Base-by-base conservation (phyloP, 2,888 invertebrate genomes). In the Perdita meconis region DNA sequence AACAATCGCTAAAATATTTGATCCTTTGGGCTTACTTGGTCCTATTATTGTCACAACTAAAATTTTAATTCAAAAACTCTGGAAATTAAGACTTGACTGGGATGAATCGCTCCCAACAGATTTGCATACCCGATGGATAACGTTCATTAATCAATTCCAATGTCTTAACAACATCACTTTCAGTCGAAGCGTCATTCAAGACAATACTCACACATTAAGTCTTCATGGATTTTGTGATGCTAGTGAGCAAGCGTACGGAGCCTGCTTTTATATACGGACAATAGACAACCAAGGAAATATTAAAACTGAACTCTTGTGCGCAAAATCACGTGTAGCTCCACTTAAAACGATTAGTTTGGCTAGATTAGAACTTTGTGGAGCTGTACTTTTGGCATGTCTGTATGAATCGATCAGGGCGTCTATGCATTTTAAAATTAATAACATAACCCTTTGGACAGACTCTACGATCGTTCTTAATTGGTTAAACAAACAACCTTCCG, bases 171-270 rank as follows among this genome's bases (percentile, higher is more conserved):
- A 73, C 0, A 1, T 71, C 0, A 12, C 22, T 3, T 57, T 73
- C 34, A 24, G n/a, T 1, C 53, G 73, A 1, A 2, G 8, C 3
- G 16, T 8, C 12, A 12, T 1, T 3, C 0, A 0, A 36, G 2
- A 3, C 1, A n/a, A 5, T 0, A 36, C 3, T 1, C 13, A 26
- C 34, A 2, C 0, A 0, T 36, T 55, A 1, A 34, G 67, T 13
- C 1, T 73, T 4, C 72, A 73, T 40, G 72, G 72, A 1, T 73
- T 73, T 5, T 56, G 56, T 4, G 73, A 73, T 30, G 50, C 73
- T 0, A 73, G 73, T 24, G 40, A 47, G 13, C 22, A 1, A 5
- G 65, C 34, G 0, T 71, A 65, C 24, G 71, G 71, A 3, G 57
- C 64, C 0, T 65, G 65, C 5, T 1, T 71, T 2, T 65, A 53